A percentile compares a stretch with the other conserved stretches of the same genome.
Conservation (phyloP, 2,888 invertebrate genomes). For the Cylloceria caligata region DNA sequence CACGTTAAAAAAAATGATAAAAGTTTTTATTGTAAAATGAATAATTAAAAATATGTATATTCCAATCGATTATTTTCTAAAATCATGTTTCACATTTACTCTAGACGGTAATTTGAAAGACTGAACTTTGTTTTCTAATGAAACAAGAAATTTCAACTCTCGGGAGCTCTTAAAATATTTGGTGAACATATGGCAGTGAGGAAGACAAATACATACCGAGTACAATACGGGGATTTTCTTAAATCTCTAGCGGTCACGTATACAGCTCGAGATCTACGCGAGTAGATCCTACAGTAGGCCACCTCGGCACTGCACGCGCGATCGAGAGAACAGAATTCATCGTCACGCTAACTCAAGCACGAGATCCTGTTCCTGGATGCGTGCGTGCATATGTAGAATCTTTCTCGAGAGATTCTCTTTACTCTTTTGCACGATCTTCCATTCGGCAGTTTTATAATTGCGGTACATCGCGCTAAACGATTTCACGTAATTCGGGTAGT, state of each 20-base stretch:
- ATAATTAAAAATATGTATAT: no score
- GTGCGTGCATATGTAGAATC: conserved; percentile 36
- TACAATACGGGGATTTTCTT: conserved; percentile 6
- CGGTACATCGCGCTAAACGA: conserved; percentile 15
- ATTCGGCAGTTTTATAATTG: conserved; percentile 26
- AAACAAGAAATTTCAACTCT: conserved; percentile 22
- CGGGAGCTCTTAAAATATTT: conserved; percentile 36
- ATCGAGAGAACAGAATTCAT: conserved; percentile 59
- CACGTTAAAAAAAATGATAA: no score
- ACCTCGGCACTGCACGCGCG: conserved; percentile 37
- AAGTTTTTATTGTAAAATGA: no score
- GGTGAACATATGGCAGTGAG: conserved; percentile 34
- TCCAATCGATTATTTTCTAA: no score
- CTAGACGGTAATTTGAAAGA: neutral
- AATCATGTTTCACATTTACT: conserved; percentile 1
- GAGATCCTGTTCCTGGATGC: conserved; percentile 62
- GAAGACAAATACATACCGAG: conserved; percentile 31
- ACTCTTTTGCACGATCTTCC: conserved; percentile 17
- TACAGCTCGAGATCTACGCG: conserved; percentile 44
- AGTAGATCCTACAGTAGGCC: conserved; percentile 52
- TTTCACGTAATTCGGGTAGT: conserved; percentile 8
- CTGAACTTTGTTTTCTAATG: neutral
- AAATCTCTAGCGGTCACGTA: conserved; percentile 36
- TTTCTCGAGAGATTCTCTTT: conserved; percentile 1
- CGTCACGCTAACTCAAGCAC: conserved; percentile 64